These are phyloP conservation scores for Phrynocephalus guinanensis DNA, from an alignment of 2,797 vertebrate genomes.

Conservation along the genomic window DNA sequence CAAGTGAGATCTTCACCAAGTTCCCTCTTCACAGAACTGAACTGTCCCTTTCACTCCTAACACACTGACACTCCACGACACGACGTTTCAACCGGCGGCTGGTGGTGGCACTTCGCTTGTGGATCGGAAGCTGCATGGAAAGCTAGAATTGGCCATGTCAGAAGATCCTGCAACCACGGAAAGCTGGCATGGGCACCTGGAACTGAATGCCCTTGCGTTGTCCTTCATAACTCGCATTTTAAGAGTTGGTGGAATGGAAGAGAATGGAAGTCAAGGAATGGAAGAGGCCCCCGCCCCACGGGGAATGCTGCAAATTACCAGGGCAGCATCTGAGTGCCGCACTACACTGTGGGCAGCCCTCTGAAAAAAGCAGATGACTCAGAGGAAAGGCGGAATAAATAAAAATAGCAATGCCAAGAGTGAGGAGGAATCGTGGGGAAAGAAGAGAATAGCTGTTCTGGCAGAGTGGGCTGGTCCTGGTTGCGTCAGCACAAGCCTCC, in stretches of 20 bases:
- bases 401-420: not conserved
- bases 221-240: not conserved
- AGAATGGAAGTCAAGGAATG: not conserved
- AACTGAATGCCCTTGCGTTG: not conserved
- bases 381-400: not conserved
- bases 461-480: not conserved
- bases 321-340: not conserved
- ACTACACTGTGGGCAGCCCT: not conserved
- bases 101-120: not conserved
- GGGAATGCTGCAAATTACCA: too few species aligned
- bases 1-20: not conserved
- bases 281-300: not conserved
- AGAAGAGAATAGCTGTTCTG: not conserved
- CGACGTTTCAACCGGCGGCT: not conserved
- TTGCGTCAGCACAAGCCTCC: not conserved
- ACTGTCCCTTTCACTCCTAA: not conserved
- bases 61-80: not conserved
- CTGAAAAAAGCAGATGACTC: slow-evolving; percentile 10
- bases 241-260: not conserved
- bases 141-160: not conserved
- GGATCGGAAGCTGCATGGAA: not conserved
- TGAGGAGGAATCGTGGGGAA: not conserved
- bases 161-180: not conserved
- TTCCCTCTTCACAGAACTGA: not conserved
- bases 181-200: not conserved